Conservation (phyloP, 2,888 invertebrate species). For the Caenorhabditis uteleia region DNA sequence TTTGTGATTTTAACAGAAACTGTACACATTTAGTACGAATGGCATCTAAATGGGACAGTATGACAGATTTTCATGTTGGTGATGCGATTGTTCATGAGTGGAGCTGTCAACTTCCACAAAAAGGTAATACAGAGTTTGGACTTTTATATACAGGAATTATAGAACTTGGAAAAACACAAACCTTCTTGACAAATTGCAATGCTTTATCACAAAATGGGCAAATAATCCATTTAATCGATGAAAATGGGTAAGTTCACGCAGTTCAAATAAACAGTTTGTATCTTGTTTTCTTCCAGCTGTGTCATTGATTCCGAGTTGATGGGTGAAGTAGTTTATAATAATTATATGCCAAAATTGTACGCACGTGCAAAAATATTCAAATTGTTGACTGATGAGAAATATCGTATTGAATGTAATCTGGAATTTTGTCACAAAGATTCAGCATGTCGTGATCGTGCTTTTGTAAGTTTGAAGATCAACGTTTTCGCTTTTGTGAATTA, state of each 20-base stretch:
- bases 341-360: conserved; percentile 42
- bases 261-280: neutral
- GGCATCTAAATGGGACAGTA: conserved; percentile 48
- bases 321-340: conserved; percentile 53
- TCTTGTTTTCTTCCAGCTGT: conserved; percentile 31
- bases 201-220: conserved; percentile 51
- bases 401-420: conserved; percentile 48
- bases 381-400: conserved; percentile 46
- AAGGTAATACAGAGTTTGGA: conserved; percentile 26
- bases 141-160: too few species aligned
- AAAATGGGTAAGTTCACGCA: conserved; percentile 44
- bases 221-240: conserved; percentile 52
- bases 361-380: conserved; percentile 52
- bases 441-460: conserved; percentile 28
- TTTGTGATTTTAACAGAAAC: conserved; percentile 12
- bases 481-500: neutral
- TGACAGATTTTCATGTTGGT: conserved; percentile 47
- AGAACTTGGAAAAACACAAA: conserved; percentile 41
- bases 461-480: conserved; percentile 16
- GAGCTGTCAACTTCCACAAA: conserved; percentile 41
- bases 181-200: conserved; percentile 49
- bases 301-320: conserved; percentile 53
- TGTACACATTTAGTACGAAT: conserved; percentile 48
- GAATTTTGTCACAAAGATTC: conserved; percentile 45
- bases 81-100: conserved; percentile 58